These are phyloP conservation scores for Pseudoips prasinana DNA, from an alignment of 2,888 invertebrate species.

Conservation along the genomic window DNA sequence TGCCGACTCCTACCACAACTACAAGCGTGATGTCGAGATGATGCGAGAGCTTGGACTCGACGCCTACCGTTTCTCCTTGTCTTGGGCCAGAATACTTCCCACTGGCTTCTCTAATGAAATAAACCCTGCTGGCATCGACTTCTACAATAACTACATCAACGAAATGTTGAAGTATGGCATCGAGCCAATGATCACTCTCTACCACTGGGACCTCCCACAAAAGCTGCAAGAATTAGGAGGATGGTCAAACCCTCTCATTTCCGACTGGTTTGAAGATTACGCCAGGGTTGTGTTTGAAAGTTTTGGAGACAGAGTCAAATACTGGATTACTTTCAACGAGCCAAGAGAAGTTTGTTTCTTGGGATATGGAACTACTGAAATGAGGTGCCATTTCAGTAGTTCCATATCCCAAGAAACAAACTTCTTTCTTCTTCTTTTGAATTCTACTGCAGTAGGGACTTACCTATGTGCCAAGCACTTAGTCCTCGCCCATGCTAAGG, in stretches of 20 bases:
- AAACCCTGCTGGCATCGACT: slow-evolving; percentile 82
- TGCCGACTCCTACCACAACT: slow-evolving; percentile 81
- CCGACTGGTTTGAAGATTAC: slow-evolving; percentile 73
- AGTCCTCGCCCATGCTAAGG: slow-evolving; percentile 76
- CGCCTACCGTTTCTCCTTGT: slow-evolving; percentile 79
- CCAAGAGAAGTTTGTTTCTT: slow-evolving; percentile 57
- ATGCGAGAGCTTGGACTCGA: slow-evolving; percentile 63
- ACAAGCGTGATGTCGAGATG: slow-evolving; percentile 76
- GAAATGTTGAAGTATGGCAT: slow-evolving; percentile 82
- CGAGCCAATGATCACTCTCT: slow-evolving; percentile 79
- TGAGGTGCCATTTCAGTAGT: no score
- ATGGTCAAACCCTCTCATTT: slow-evolving; percentile 51
- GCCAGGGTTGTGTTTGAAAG: slow-evolving; percentile 60
- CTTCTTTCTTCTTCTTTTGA: no score
- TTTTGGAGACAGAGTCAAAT: slow-evolving; percentile 69
- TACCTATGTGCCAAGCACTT: slow-evolving; percentile 73
- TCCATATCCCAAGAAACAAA: no score
- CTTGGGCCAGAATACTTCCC: slow-evolving; percentile 84
- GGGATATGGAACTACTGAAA: slow-evolving; percentile 63
- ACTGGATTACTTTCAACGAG: slow-evolving; percentile 60
- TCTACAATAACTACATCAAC: slow-evolving; percentile 84
- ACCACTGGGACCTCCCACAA: slow-evolving; percentile 77
- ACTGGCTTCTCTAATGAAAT: slow-evolving; percentile 71
- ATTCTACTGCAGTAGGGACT: slow-evolving; percentile 61
- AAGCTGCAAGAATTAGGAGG: slow-evolving; percentile 39